Conservation (phyloP, 2,113 vertebrate genomes). For the Tyto alba region DNA sequence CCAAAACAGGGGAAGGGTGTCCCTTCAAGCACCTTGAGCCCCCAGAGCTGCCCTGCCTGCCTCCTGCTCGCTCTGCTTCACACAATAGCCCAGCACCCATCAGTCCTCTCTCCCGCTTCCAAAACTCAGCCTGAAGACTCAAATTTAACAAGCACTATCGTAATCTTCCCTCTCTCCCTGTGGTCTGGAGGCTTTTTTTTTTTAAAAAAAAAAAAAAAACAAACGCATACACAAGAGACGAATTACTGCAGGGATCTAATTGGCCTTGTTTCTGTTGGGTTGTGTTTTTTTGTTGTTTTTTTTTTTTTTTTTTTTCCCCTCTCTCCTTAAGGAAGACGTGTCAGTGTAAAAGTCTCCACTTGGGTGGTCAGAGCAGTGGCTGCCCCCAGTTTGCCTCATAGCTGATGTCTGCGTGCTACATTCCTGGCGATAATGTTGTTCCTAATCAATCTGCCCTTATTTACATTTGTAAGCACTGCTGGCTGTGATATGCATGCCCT, state of each 20-base stretch:
- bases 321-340: conserved; percentile 67
- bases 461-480: conserved; percentile 75
- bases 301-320: not conserved
- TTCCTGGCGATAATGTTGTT: conserved; percentile 71
- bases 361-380: conserved; percentile 77
- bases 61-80: conserved; percentile 33
- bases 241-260: conserved; percentile 78
- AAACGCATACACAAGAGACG: conserved; percentile 62
- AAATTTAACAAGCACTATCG: conserved; percentile 66
- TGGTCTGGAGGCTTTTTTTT: conserved; percentile 50
- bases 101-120: not conserved
- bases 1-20: not conserved
- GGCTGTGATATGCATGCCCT: conserved; percentile 68
- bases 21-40: not conserved
- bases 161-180: conserved; percentile 71
- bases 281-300: not conserved
- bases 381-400: conserved; percentile 74
- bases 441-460: conserved; percentile 77
- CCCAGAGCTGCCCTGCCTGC: not conserved
- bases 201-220: too few relatives aligned
- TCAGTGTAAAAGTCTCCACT: conserved; percentile 74
- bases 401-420: conserved; percentile 66
- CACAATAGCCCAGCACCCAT: not conserved
- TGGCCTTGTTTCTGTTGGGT: conserved; percentile 73
- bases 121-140: conserved; percentile 24